Evolutionary conservation across 2,888 invertebrate genomes (phyloP).

Genomic region (Tetragonula carbonaria): DNA sequence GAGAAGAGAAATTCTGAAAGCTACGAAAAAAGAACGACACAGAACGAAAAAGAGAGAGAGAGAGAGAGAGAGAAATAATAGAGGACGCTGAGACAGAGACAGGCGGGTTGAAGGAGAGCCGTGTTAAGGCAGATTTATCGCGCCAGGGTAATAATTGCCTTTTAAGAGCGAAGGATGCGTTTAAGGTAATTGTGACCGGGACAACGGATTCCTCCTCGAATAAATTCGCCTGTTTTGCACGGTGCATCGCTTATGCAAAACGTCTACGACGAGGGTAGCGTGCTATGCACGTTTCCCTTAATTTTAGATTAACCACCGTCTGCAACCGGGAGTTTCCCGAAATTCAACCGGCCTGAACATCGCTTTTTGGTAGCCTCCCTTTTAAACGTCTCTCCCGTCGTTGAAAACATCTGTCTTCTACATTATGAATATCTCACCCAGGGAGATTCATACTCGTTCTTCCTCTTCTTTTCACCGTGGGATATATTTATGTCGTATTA

Average conservation of each 20-base stretch:
- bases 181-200: slow-evolving; percentile 57
- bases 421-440: not conserved
- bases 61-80: slow-evolving; percentile 33
- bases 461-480: not conserved
- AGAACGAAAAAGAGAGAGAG: not conserved
- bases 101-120: slow-evolving; percentile 8
- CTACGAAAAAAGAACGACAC: not conserved
- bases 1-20: slow-evolving; percentile 18
- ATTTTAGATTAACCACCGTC: slow-evolving; percentile 40
- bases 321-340: not conserved
- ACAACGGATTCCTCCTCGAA: slow-evolving; percentile 43
- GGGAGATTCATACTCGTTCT: not conserved
- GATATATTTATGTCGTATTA: no score
- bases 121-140: slow-evolving; percentile 65
- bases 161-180: slow-evolving; percentile 60
- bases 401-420: not conserved
- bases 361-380: not conserved
- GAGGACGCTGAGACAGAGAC: slow-evolving; percentile 21
- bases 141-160: slow-evolving; percentile 63
- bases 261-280: slow-evolving; percentile 16
- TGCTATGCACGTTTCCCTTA: slow-evolving; percentile 35
- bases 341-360: not conserved
- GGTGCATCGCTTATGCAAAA: slow-evolving; percentile 52
- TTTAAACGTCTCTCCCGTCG: not conserved
- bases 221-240: slow-evolving; percentile 57